A percentile compares a stretch with the other conserved stretches of the same genome.
These are phyloP conservation scores for Rhinichthys klamathensis DNA, from an alignment of 2,113 vertebrate genomes.

Conservation along the genomic window DNA sequence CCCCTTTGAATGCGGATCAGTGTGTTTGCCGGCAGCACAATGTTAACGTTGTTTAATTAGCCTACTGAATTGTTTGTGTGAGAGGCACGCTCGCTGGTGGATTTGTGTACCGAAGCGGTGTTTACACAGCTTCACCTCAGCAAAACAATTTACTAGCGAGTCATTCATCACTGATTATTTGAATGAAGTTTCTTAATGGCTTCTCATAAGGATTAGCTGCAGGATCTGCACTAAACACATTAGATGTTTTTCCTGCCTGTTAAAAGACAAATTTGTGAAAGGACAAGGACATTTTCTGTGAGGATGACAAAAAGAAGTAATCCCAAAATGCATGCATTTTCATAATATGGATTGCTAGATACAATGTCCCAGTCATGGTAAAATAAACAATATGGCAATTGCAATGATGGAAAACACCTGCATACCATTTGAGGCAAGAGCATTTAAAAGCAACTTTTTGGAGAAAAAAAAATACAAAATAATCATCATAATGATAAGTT, in stretches of 20 bases:
- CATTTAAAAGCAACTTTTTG: neutral
- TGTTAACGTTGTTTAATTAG: constrained; percentile 49
- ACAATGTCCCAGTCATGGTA: neutral
- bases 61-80: constrained; percentile 25
- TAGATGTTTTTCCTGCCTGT: neutral
- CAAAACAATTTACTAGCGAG: constrained; percentile 33
- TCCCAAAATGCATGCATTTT: neutral
- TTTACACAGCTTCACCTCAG: constrained; percentile 37
- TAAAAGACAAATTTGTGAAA: neutral
- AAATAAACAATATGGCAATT: neutral
- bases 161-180: constrained; percentile 35
- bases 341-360: neutral
- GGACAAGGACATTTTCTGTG: neutral
- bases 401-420: neutral
- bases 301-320: neutral
- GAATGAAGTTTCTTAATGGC: constrained; percentile 9
- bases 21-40: neutral
- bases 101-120: constrained; percentile 2
- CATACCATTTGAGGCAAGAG: neutral
- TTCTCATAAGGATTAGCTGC: constrained; percentile 15
- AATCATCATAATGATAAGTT: neutral
- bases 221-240: neutral
- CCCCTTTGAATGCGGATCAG: constrained; percentile 22
- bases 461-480: neutral
- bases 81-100: neutral